Evolutionary conservation across 2,113 vertebrate species (phyloP), one percentile per base, ranked within the genome.

Genomic region (Mesoclemmys tuberculata): DNA sequence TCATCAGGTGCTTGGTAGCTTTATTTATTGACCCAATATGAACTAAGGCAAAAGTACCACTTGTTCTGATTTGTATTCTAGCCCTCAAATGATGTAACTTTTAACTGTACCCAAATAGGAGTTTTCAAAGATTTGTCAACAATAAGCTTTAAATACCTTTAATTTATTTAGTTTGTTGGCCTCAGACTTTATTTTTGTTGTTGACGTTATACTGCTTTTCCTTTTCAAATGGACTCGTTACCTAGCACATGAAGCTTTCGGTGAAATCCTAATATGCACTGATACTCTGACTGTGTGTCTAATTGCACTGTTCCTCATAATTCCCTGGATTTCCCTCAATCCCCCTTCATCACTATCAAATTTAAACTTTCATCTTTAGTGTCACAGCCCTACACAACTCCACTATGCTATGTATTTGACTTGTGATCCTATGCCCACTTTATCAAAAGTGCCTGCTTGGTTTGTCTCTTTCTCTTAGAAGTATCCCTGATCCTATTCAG

Each of bases 1-100:
- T 89, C 38, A 96, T 89, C 92, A 94, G 94, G 64, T 51, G 27
- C 71, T 95, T 90, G 78, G 35, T 22, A 71, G 89, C 74, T 91
- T 96, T 81, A 35, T 89, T 90, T 95, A 82, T 80, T 31, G 90
- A 84, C 82, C 92, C 71, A n/a, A 54, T 75, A 55, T 16, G 96
- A 96, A 38, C n/a, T 19, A 71, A 38, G n/a, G 19, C 64, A 38
- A 22, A 71, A 38, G 19, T 11, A n/a, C 19, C 35, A 19, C 31
- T 38, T 71, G 9, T 38, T 21, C 10, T 71, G n/a, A 10, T 38
- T 71, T 71, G n/a, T 71, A 71, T 71, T 38, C 61, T 38, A 38
- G 8, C 74, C 56, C 90, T 88, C 71, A 93, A 95, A 81, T 10
- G 29, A 89, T 14, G 55, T 5, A 31, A 58, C 5, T 1, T 41